Percentiles rank a stretch among this genome's conserved stretches.
These are phyloP conservation scores for Planococcus citri DNA, from an alignment of 1,140 invertebrate genomes.

Conservation along the genomic window DNA sequence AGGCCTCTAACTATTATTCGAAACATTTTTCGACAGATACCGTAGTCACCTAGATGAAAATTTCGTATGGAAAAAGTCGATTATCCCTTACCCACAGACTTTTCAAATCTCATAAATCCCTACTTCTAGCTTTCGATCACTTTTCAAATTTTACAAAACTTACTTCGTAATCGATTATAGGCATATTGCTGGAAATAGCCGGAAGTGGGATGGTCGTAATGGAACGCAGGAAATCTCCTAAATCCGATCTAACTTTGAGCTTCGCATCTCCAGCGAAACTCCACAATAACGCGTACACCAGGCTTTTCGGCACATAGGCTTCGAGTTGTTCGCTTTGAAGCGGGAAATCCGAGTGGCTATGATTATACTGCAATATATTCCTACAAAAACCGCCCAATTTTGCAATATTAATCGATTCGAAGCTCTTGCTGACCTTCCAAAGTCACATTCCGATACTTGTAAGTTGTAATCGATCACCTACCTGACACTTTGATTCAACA, in stretches of 20 bases:
- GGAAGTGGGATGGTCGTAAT: slow-evolving; percentile 90
- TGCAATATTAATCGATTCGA: not conserved
- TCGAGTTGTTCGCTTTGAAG: slow-evolving; percentile 85
- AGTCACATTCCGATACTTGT: no score
- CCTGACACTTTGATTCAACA: slow-evolving; percentile 87
- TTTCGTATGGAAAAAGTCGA: no score
- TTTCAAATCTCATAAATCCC: no score
- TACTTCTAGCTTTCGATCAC: no score
- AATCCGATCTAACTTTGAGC: slow-evolving; percentile 80
- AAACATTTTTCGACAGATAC: no score
- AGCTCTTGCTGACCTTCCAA: not conserved
- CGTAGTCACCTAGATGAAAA: no score
- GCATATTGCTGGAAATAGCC: slow-evolving; percentile 44
- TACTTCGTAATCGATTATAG: slow-evolving; percentile 93
- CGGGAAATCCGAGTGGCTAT: slow-evolving; percentile 86
- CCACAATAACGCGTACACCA: slow-evolving; percentile 90
- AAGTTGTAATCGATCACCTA: no score
- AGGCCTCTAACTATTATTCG: no score
- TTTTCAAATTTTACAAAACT: no score
- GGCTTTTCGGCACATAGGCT: slow-evolving; percentile 81
- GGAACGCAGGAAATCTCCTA: slow-evolving; percentile 90
- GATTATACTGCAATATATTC: slow-evolving; percentile 87
- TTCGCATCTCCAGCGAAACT: slow-evolving; percentile 97
- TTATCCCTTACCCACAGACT: no score
- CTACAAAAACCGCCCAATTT: no score